Percentiles rank a stretch among this genome's conserved stretches.
phyloP scores from a whole-genome alignment of 2,888 invertebrate species.

The Oscheius myriophilus region DNA sequence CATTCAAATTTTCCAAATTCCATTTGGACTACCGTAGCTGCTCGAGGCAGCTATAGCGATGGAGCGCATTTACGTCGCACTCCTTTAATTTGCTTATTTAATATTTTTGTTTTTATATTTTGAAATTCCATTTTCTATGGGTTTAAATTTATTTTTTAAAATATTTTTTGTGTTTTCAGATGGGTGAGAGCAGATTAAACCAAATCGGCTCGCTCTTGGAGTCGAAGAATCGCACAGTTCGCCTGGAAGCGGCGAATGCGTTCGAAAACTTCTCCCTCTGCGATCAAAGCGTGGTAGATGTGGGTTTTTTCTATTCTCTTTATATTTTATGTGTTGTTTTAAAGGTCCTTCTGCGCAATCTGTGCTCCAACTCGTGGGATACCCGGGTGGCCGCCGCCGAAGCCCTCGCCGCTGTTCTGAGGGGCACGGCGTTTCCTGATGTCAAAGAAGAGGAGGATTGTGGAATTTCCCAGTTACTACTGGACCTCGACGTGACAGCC shows the following conservation, averaged over 20 bases:
- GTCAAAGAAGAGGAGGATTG: slow-evolving; percentile 2
- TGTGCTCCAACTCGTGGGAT: slow-evolving; percentile 58
- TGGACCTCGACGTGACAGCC: slow-evolving; percentile 31
- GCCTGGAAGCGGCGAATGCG: slow-evolving; percentile 60
- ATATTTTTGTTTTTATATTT: no score
- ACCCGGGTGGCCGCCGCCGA: slow-evolving; percentile 61
- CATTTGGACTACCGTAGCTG: no score
- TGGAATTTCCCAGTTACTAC: slow-evolving; percentile 21
- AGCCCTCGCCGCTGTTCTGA: slow-evolving; percentile 54
- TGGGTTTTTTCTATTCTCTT: slow-evolving; percentile 23
- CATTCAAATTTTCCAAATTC: no score
- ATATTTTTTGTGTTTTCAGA: background rate
- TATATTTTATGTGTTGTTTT: background rate
- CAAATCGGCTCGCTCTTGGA: slow-evolving; percentile 65
- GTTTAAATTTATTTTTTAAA: no score
- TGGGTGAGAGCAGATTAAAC: slow-evolving; percentile 37
- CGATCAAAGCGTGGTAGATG: slow-evolving; percentile 48
- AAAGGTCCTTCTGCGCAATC: slow-evolving; percentile 47
- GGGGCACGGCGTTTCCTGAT: slow-evolving; percentile 5
- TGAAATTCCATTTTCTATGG: no score
- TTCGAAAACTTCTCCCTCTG: slow-evolving; percentile 58
- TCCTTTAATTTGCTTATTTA: no score
- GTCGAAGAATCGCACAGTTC: slow-evolving; percentile 62
- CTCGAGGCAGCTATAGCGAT: no score
- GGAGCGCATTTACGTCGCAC: no score